These are phyloP conservation scores for Drosophila merina DNA, from an alignment of 2,888 invertebrate genomes.

Conservation along the genomic window DNA sequence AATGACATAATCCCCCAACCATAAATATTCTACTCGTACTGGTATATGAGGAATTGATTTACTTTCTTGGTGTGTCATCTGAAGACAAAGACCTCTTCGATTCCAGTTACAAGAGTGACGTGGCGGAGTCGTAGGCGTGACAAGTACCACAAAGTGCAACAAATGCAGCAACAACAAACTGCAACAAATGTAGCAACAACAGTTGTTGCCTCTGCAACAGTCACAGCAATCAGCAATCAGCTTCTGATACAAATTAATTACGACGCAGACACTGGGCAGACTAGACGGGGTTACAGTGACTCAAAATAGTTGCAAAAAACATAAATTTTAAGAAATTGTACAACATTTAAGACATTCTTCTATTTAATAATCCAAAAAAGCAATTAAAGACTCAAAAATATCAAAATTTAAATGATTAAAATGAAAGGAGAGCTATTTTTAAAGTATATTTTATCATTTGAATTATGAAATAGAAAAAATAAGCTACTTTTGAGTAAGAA, in stretches of 20 bases:
- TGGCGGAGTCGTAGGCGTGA: slow-evolving; percentile 47
- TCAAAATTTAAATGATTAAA: no score
- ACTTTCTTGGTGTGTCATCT: slow-evolving; percentile 18
- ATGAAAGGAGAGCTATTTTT: no score
- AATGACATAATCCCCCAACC: slow-evolving; percentile 59
- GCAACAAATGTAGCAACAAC: no score
- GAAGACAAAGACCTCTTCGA: not conserved
- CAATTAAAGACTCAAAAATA: no score
- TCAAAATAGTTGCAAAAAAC: not conserved
- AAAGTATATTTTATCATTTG: no score
- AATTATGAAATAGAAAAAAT: no score
- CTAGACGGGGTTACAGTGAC: slow-evolving; percentile 6
- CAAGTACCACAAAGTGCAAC: slow-evolving; percentile 38
- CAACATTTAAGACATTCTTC: no score
- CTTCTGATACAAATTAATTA: slow-evolving; percentile 66
- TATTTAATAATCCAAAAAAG: no score
- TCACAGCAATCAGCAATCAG: slow-evolving; percentile 20
- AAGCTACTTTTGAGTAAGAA: no score
- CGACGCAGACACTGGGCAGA: slow-evolving; percentile 62
- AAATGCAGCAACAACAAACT: slow-evolving; percentile 7
- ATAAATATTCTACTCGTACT: slow-evolving; percentile 48
- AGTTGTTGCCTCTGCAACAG: slow-evolving; percentile 4
- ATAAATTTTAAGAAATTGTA: no score
- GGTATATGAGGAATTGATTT: no score
- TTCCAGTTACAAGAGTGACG: not conserved